Conservation (phyloP, 2,888 invertebrate species). For the Parasteatoda lunata region DNA sequence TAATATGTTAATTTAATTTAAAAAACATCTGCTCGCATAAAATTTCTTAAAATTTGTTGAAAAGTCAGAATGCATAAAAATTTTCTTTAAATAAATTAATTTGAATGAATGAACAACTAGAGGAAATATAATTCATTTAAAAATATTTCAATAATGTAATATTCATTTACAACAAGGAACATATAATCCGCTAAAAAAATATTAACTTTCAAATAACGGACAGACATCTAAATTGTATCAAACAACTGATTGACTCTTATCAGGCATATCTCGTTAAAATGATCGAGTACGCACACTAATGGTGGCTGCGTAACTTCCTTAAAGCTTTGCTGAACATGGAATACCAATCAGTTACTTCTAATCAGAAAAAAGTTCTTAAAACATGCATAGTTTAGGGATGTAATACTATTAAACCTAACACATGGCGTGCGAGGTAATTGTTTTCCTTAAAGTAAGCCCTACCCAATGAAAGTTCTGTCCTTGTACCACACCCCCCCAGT, state of each 20-base stretch:
- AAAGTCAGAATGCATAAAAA: too few relatives aligned
- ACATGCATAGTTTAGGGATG: neutral
- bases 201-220: too few relatives aligned
- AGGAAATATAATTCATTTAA: too few relatives aligned
- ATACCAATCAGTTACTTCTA: neutral
- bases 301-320: too few relatives aligned
- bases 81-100: too few relatives aligned
- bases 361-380: constrained; percentile 15
- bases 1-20: too few relatives aligned
- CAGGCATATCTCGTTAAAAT: neutral
- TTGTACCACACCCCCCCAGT: neutral
- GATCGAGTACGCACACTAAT: neutral
- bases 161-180: too few relatives aligned
- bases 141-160: too few relatives aligned
- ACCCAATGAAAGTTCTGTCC: neutral
- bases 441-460: constrained; percentile 33
- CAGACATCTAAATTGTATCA: neutral
- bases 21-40: too few relatives aligned
- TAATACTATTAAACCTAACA: constrained; percentile 36
- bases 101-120: too few relatives aligned
- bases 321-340: neutral
- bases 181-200: too few relatives aligned
- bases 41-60: too few relatives aligned
- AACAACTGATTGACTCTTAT: neutral
- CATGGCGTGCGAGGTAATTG: constrained; percentile 50